Evolutionary conservation across 2,888 invertebrate genomes (phyloP).

Genomic region (Invenusta paracnida): DNA sequence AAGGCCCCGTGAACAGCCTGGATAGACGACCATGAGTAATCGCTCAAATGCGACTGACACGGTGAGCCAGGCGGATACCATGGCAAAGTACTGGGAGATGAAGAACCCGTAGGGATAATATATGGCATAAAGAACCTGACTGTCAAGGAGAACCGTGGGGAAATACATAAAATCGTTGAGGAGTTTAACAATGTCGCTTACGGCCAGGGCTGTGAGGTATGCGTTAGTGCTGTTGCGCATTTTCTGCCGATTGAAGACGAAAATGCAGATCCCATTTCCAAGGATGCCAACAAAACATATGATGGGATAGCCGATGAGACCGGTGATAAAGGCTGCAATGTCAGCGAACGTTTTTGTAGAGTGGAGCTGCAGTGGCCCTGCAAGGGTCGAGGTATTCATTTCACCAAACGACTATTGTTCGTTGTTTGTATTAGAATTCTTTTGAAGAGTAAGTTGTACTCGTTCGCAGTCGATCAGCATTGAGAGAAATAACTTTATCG

Average conservation of each 20-base stretch:
- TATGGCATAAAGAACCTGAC: slow-evolving; percentile 32
- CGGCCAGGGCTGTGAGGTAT: slow-evolving; percentile 39
- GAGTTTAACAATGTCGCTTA: slow-evolving; percentile 34
- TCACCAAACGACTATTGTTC: too few relatives aligned
- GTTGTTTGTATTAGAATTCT: too few relatives aligned
- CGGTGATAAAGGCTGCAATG: slow-evolving; percentile 14
- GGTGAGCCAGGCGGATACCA: slow-evolving; percentile 55
- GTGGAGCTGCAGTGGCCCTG: too few relatives aligned
- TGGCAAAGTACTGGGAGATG: slow-evolving; percentile 53
- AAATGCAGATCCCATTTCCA: slow-evolving; percentile 41
- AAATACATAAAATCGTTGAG: slow-evolving; percentile 43
- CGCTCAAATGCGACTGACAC: slow-evolving; percentile 56
- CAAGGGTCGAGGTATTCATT: too few relatives aligned
- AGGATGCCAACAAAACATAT: slow-evolving; percentile 36
- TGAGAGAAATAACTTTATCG: too few relatives aligned
- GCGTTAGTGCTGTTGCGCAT: slow-evolving; percentile 43
- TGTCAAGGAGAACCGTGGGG: slow-evolving; percentile 33
- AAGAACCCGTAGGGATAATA: slow-evolving; percentile 56
- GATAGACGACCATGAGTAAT: slow-evolving; percentile 54
- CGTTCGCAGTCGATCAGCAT: too few relatives aligned
- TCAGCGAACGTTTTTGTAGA: slow-evolving; percentile 9
- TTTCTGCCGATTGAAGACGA: slow-evolving; percentile 29
- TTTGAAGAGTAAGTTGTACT: too few relatives aligned
- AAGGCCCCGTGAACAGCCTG: slow-evolving; percentile 50
- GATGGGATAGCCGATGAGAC: slow-evolving; percentile 33